Evolutionary conservation across 1,140 invertebrate species (phyloP).

Genomic region (Phocides pigmalion): DNA sequence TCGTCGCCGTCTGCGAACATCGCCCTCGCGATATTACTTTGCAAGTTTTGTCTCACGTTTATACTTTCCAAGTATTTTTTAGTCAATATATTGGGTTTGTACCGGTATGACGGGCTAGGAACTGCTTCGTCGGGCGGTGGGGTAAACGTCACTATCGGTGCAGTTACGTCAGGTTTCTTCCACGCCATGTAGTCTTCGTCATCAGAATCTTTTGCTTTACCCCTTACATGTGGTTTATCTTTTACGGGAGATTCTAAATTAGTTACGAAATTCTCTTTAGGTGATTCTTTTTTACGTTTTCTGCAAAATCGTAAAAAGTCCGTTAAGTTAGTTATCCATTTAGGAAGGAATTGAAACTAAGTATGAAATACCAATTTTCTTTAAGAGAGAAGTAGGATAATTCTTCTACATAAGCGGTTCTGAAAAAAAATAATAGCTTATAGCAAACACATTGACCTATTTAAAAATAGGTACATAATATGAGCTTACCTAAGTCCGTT

Average conservation of each 20-base stretch:
- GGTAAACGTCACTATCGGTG: slow-evolving; percentile 73
- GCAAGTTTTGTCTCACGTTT: slow-evolving; percentile 61
- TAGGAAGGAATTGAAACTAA: slow-evolving; percentile 20
- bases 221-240: slow-evolving; percentile 57
- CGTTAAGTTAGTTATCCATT: slow-evolving; percentile 24
- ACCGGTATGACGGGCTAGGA: slow-evolving; percentile 55
- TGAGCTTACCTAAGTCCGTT: slow-evolving; percentile 57
- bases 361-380: slow-evolving; percentile 30
- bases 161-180: slow-evolving; percentile 66
- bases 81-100: slow-evolving; percentile 69
- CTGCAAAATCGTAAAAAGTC: slow-evolving; percentile 54
- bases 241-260: slow-evolving; percentile 50
- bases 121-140: slow-evolving; percentile 61
- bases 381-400: slow-evolving; percentile 24
- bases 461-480: slow-evolving; percentile 18
- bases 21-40: slow-evolving; percentile 48
- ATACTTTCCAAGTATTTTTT: slow-evolving; percentile 76
- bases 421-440: slow-evolving; percentile 25
- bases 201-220: slow-evolving; percentile 77
- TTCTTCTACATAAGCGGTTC: slow-evolving; percentile 22
- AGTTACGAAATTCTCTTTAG: slow-evolving; percentile 57
- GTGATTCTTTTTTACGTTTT: slow-evolving; percentile 72
- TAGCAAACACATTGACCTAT: slow-evolving; percentile 8
- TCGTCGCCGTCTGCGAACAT: slow-evolving; percentile 87
- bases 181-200: slow-evolving; percentile 79